These are phyloP conservation scores for Metopolophium dirhodum DNA, from an alignment of 1,140 invertebrate genomes.

Conservation along the genomic window DNA sequence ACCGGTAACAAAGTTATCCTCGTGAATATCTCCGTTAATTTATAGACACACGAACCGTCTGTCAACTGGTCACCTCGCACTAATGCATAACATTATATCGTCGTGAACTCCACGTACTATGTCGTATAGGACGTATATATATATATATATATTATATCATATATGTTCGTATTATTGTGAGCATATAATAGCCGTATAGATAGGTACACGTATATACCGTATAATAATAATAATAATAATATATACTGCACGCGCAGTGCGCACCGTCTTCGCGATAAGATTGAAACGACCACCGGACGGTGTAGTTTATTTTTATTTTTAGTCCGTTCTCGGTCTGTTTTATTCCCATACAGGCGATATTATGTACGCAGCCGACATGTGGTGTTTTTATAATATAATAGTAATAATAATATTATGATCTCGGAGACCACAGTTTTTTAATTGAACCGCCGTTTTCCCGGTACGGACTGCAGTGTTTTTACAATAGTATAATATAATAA, in stretches of 20 bases:
- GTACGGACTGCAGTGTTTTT: no score
- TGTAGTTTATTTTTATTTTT: neutral
- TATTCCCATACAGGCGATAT: neutral
- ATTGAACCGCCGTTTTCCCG: no score
- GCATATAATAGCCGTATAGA: no score
- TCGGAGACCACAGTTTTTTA: no score
- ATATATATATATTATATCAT: neutral
- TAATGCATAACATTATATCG: neutral
- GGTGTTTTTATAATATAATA: no score
- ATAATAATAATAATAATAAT: neutral
- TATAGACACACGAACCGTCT: neutral
- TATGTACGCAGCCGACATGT: neutral
- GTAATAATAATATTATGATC: no score
- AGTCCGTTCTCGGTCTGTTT: neutral
- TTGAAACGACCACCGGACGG: slow-evolving; percentile 10
- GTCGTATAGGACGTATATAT: neutral
- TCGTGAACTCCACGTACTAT: neutral
- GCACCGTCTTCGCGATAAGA: neutral
- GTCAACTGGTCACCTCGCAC: slow-evolving; percentile 3
- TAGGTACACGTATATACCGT: no score
- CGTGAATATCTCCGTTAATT: slow-evolving; percentile 39
- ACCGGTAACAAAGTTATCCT: slow-evolving; percentile 37
- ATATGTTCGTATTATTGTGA: neutral
- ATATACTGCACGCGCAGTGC: neutral
- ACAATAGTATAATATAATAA: neutral